These are phyloP conservation scores for Siniperca chuatsi DNA, from an alignment of 2,113 vertebrate species.

Conservation along the genomic window DNA sequence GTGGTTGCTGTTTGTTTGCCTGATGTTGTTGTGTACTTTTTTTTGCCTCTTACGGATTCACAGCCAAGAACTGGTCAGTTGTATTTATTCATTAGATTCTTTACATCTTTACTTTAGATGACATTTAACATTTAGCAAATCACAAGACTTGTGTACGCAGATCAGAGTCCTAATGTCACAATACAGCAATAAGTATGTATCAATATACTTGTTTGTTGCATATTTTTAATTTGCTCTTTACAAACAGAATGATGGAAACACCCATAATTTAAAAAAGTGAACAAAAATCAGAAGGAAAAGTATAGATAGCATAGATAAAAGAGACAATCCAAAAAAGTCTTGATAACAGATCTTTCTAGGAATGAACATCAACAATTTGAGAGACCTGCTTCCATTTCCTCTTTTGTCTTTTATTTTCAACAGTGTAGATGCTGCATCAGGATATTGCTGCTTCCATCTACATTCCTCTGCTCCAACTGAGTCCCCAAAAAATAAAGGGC, in stretches of 20 bases:
- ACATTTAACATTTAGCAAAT: neutral
- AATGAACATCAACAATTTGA: neutral
- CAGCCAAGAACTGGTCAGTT: neutral
- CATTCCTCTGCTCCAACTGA: neutral
- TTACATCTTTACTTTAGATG: neutral
- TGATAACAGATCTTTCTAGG: neutral
- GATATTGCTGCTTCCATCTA: neutral
- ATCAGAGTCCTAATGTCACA: neutral
- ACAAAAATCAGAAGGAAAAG: neutral
- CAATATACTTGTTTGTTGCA: neutral
- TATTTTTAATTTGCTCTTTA: neutral
- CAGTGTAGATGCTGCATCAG: neutral
- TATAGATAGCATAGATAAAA: neutral
- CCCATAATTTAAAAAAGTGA: neutral
- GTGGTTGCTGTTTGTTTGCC: neutral
- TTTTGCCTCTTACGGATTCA: neutral
- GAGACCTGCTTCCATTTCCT: neutral
- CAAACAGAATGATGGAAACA: neutral
- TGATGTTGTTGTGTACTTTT: neutral
- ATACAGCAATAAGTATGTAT: neutral
- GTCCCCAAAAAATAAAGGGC: neutral
- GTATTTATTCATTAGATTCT: neutral
- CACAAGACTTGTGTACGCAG: neutral
- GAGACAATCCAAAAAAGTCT: neutral
- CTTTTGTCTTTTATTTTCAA: neutral